phyloP scores from a whole-genome alignment of 2,888 invertebrate genomes.

The Lathronympha strigana region DNA sequence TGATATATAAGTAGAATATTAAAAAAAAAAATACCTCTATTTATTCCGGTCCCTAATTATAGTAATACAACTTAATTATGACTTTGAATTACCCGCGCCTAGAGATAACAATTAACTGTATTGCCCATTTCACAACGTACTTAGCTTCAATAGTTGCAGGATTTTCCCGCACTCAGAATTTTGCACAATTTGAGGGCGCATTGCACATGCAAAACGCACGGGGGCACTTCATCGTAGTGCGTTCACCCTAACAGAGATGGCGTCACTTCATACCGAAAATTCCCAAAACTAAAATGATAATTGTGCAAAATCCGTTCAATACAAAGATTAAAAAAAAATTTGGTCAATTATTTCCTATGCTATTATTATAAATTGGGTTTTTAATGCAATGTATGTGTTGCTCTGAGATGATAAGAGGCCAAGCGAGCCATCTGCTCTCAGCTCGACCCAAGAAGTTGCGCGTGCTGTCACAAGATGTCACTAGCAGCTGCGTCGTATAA shows the following conservation, averaged over 20 bases:
- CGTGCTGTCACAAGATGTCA: slow-evolving; percentile 60
- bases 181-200: slow-evolving; percentile 51
- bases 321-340: background rate
- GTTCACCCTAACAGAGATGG: slow-evolving; percentile 68
- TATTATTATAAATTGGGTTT: background rate
- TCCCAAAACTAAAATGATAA: background rate
- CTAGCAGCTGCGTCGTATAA: slow-evolving; percentile 40
- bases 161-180: no score
- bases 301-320: background rate
- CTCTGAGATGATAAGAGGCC: background rate
- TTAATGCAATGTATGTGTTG: background rate
- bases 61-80: no score
- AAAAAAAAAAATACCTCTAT: no score
- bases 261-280: slow-evolving; percentile 46
- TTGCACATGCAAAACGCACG: slow-evolving; percentile 59
- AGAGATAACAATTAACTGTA: background rate
- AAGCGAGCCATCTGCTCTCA: background rate
- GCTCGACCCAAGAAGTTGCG: slow-evolving; percentile 49
- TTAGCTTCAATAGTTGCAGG: slow-evolving; percentile 43
- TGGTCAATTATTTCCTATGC: background rate
- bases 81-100: no score
- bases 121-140: background rate
- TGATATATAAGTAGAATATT: no score
- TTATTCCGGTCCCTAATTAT: no score
- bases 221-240: slow-evolving; percentile 54